Evolutionary conservation across 1,140 invertebrate species (phyloP).

Genomic region (Drosophila arawakana): DNA sequence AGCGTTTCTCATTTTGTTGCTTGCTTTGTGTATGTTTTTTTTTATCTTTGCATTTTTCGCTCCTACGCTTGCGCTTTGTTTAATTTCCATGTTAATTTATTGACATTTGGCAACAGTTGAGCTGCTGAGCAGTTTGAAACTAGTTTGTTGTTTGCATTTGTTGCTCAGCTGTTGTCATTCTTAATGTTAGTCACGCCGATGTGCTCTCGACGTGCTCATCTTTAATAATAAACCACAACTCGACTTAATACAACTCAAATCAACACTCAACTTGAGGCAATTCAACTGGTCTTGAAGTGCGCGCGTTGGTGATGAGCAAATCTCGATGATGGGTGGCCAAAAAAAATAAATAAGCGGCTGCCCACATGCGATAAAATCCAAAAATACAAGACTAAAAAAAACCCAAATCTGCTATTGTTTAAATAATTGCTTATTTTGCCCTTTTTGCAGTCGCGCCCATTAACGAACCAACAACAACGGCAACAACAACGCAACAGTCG

Average conservation of each 20-base stretch:
- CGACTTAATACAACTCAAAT: not conserved
- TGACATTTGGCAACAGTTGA: conserved; percentile 77
- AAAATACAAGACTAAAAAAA: conserved; percentile 2
- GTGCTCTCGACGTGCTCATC: conserved; percentile 57
- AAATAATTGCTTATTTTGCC: conserved; percentile 38
- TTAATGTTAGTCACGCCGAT: conserved; percentile 62
- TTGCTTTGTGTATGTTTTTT: conserved; percentile 22
- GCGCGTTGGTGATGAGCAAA: conserved; percentile 13
- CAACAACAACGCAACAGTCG: conserved; percentile 47
- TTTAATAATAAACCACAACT: conserved; percentile 52
- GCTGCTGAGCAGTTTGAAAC: conserved; percentile 49
- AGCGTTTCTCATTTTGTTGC: conserved; percentile 19
- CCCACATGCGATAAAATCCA: conserved; percentile 26
- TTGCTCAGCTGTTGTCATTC: conserved; percentile 66
- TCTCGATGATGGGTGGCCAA: conserved; percentile 48
- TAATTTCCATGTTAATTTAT: conserved; percentile 73
- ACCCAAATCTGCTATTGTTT: conserved; percentile 31
- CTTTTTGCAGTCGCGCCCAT: conserved; percentile 76
- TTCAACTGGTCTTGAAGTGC: conserved; percentile 23
- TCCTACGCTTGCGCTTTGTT: conserved; percentile 65
- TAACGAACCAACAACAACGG: conserved; percentile 61
- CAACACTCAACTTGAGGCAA: conserved; percentile 9
- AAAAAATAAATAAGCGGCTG: conserved; percentile 8
- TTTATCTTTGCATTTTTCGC: conserved; percentile 29
- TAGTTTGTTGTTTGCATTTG: conserved; percentile 56